These are phyloP conservation scores for Acanthurus leucopareius DNA, from an alignment of 2,797 vertebrate species.

Conservation along the genomic window DNA sequence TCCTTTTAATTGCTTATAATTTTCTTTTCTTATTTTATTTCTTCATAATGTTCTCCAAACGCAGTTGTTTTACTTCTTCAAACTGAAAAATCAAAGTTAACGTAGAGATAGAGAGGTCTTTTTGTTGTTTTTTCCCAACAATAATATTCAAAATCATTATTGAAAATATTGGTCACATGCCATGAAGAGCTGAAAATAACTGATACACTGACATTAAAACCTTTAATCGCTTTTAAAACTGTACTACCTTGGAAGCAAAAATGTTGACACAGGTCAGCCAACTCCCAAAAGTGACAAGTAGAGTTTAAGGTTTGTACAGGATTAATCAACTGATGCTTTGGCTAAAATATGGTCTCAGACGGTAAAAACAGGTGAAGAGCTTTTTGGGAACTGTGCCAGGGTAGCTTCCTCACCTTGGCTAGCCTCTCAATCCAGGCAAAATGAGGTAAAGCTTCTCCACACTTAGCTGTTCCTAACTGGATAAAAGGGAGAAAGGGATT, in stretches of 20 bases:
- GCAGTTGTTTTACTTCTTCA: background rate
- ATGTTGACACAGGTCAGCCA: background rate
- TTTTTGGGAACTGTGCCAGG: conserved; percentile 31
- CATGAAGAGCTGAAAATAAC: background rate
- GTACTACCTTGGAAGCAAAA: background rate
- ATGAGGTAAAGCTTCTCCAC: conserved; percentile 72
- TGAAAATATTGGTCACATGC: background rate
- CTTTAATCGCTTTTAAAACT: background rate
- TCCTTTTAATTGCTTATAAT: background rate
- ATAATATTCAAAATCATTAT: background rate
- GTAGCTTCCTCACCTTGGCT: conserved; percentile 48
- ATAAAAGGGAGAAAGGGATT: conserved; percentile 64
- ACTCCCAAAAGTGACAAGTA: background rate
- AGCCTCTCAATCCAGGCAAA: conserved; percentile 52
- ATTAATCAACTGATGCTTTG: background rate
- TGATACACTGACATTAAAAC: background rate
- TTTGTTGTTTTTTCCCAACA: background rate
- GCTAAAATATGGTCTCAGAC: conserved; percentile 30
- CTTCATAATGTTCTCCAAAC: background rate
- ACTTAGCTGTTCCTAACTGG: conserved; percentile 69
- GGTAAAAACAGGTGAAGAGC: conserved; percentile 20
- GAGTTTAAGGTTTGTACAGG: conserved; percentile 27
- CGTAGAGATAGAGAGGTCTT: background rate
- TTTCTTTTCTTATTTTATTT: no score
- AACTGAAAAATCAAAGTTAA: background rate